Evolutionary conservation across 2,797 vertebrate genomes (phyloP).

Genomic region (Sandelia bainsii): DNA sequence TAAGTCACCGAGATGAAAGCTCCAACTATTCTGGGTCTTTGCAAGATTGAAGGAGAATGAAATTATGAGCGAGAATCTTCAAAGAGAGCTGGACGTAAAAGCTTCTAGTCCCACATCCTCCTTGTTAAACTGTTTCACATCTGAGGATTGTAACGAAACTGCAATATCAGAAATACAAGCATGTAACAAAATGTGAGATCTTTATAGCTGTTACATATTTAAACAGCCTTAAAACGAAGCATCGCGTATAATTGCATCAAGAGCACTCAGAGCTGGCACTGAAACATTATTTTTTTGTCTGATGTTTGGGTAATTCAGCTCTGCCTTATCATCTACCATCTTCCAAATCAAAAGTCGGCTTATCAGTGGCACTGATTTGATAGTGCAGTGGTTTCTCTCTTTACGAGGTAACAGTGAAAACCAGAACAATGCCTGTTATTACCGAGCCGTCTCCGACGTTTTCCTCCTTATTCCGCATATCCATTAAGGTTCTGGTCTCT

Average conservation of each 20-base stretch:
- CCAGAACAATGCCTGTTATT: slow-evolving; percentile 59
- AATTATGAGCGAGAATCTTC: slow-evolving; percentile 61
- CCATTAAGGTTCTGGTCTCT: slow-evolving; percentile 70
- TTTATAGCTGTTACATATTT: slow-evolving; percentile 37
- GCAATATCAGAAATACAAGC: slow-evolving; percentile 9
- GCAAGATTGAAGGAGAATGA: slow-evolving; percentile 22
- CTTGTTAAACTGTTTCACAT: slow-evolving; percentile 46
- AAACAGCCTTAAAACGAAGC: slow-evolving; percentile 33
- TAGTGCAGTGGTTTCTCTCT: slow-evolving; percentile 25
- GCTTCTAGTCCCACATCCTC: slow-evolving; percentile 44
- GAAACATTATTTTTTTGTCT: slow-evolving; percentile 36
- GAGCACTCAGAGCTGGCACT: slow-evolving; percentile 25
- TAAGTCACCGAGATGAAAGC: slow-evolving; percentile 76
- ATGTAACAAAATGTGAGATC: slow-evolving; percentile 24
- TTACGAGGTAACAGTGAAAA: slow-evolving; percentile 62
- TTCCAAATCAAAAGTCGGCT: slow-evolving; percentile 55
- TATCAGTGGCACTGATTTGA: slow-evolving; percentile 29
- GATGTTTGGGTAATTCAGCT: slow-evolving; percentile 53
- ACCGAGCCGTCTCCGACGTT: slow-evolving; percentile 46
- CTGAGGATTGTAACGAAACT: slow-evolving; percentile 28
- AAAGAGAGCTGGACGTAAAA: slow-evolving; percentile 56
- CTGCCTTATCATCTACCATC: slow-evolving; percentile 45
- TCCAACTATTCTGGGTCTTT: slow-evolving; percentile 18
- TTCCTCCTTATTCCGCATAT: slow-evolving; percentile 67
- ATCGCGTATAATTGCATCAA: slow-evolving; percentile 40